A percentile compares a stretch with the other conserved stretches of the same genome.
These are phyloP conservation scores for Crossocerus cetratus DNA, from an alignment of 2,888 invertebrate species.

Conservation along the genomic window DNA sequence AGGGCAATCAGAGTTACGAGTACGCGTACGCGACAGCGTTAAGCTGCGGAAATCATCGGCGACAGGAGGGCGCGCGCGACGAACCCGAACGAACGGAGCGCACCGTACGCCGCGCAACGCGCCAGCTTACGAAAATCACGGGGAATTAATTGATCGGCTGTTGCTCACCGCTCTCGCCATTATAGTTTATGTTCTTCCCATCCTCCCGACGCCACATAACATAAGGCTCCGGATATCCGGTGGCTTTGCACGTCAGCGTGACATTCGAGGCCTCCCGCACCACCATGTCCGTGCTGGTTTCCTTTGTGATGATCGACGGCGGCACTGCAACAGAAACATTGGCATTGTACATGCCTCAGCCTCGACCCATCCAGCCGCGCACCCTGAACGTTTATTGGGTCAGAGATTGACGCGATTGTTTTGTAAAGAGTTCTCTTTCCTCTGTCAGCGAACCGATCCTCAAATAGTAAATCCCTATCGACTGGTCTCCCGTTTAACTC, in stretches of 20 bases:
- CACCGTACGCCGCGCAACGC: conserved; percentile 1
- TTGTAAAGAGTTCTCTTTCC: too few relatives aligned
- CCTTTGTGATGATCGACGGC: conserved; percentile 91
- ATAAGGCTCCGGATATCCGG: conserved; percentile 93
- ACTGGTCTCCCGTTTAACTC: too few relatives aligned
- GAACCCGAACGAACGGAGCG: background rate
- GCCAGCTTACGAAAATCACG: conserved; percentile 6
- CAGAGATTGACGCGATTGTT: too few relatives aligned
- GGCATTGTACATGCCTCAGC: too few relatives aligned
- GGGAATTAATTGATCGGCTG: conserved; percentile 25
- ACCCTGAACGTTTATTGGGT: too few relatives aligned
- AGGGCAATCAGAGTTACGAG: conserved; percentile 18
- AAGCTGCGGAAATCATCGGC: conserved; percentile 21
- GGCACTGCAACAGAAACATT: conserved; percentile 83
- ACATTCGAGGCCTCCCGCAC: conserved; percentile 93
- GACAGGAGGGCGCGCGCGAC: background rate
- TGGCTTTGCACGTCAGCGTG: conserved; percentile 91
- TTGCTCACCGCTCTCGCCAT: conserved; percentile 89
- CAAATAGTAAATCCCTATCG: too few relatives aligned
- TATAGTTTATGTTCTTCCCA: conserved; percentile 91
- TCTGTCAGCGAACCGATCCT: too few relatives aligned
- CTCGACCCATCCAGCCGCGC: too few relatives aligned
- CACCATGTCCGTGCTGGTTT: conserved; percentile 94
- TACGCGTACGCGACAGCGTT: conserved; percentile 8
- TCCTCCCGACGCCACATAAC: conserved; percentile 96